Evolutionary conservation across 1,140 invertebrate genomes (phyloP).

Genomic region (Diabrotica virgifera): DNA sequence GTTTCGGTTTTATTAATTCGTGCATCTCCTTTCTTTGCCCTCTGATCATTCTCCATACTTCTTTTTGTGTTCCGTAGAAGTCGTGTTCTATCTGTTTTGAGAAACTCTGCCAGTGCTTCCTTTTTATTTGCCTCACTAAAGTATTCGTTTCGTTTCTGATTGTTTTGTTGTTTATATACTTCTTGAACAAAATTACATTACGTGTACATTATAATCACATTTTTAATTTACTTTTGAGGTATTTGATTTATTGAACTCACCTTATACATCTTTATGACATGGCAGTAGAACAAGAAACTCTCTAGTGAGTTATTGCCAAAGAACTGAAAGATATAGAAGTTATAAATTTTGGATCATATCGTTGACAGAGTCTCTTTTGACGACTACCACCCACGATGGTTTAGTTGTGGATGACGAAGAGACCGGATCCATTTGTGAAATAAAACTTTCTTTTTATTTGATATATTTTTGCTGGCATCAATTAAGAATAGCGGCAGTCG

Average conservation of each 20-base stretch:
- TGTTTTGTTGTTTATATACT: no score
- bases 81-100: no score
- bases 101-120: no score
- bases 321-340: slow-evolving; percentile 21
- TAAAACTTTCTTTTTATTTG: slow-evolving; percentile 17
- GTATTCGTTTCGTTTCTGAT: no score
- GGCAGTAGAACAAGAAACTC: slow-evolving; percentile 11
- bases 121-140: no score
- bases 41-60: no score
- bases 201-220: not conserved
- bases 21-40: no score
- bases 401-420: slow-evolving; percentile 10
- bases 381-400: slow-evolving; percentile 28
- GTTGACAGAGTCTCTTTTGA: slow-evolving; percentile 13
- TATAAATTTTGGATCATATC: slow-evolving; percentile 32
- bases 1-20: no score
- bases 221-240: no score
- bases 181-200: not conserved
- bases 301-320: slow-evolving; percentile 8
- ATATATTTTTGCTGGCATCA: not conserved
- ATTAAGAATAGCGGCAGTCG: not conserved
- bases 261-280: slow-evolving; percentile 11
- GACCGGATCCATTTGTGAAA: slow-evolving; percentile 23
- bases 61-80: no score
- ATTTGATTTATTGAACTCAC: not conserved